Evolutionary conservation across 1,140 invertebrate species (phyloP).

Genomic region (Ganaspis sp.): DNA sequence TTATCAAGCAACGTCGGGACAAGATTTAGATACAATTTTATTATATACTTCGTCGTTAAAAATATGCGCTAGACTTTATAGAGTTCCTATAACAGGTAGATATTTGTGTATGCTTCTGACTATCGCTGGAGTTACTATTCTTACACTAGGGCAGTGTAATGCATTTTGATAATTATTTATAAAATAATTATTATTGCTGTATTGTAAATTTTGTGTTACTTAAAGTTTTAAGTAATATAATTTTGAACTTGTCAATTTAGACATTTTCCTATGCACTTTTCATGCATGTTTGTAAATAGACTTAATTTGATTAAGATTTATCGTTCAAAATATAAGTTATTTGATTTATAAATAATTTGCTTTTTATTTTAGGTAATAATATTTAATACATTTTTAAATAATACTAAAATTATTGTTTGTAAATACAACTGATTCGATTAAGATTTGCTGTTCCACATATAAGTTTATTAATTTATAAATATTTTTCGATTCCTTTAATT

Average conservation of each 20-base stretch:
- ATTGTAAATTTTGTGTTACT: no score
- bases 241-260: no score
- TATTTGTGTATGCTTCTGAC: constrained; percentile 82
- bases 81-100: constrained; percentile 82
- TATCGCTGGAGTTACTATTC: constrained; percentile 77
- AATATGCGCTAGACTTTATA: constrained; percentile 84
- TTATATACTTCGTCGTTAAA: constrained; percentile 85
- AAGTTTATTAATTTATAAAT: no score
- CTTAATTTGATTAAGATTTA: not conserved
- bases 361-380: no score
- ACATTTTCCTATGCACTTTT: no score
- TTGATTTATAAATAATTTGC: not conserved
- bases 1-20: constrained; percentile 84
- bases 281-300: not conserved
- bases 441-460: no score
- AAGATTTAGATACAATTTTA: constrained; percentile 86
- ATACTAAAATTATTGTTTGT: no score
- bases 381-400: no score
- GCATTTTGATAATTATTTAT: constrained; percentile 59
- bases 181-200: not conserved
- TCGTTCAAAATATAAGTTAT: not conserved
- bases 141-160: constrained; percentile 83
- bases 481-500: no score
- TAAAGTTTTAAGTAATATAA: no score
- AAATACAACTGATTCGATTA: no score